Evolutionary conservation across 2,888 invertebrate species (phyloP).

Genomic region (Sarcophaga subvicina): DNA sequence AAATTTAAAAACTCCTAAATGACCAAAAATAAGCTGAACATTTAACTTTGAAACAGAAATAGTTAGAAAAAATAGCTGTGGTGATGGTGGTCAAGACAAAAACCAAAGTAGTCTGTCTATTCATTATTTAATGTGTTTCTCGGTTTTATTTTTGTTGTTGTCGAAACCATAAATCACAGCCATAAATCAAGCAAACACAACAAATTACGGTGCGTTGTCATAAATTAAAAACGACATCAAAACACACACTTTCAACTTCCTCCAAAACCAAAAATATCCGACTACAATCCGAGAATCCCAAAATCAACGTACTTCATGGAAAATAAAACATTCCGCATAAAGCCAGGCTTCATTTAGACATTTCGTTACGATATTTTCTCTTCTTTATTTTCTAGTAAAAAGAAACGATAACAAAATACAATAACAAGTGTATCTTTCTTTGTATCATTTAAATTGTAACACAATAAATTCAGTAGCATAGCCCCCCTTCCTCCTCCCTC

Average conservation of each 20-base stretch:
- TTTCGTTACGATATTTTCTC: no score
- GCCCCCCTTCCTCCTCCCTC: no score
- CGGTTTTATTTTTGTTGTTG: neutral
- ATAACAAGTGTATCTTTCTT: no score
- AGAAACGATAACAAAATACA: no score
- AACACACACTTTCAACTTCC: constrained; percentile 26
- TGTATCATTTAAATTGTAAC: no score
- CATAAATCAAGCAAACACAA: constrained; percentile 59
- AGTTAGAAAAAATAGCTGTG: neutral
- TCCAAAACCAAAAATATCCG: constrained; percentile 29
- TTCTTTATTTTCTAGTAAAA: no score
- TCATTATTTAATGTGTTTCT: constrained; percentile 46
- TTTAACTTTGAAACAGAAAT: constrained; percentile 40
- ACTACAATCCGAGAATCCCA: constrained; percentile 14
- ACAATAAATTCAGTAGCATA: no score
- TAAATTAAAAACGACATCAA: constrained; percentile 58
- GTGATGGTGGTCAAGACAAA: constrained; percentile 50
- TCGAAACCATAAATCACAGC: constrained; percentile 48
- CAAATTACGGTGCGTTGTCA: constrained; percentile 64
- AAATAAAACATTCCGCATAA: no score
- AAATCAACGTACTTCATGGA: constrained; percentile 56
- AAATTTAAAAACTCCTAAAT: constrained; percentile 13
- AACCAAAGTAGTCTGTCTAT: neutral
- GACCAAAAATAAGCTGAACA: constrained; percentile 46
- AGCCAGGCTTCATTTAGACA: no score